Base-by-base conservation (phyloP, 2,113 vertebrate species). In the Periophthalmus modestus region DNA sequence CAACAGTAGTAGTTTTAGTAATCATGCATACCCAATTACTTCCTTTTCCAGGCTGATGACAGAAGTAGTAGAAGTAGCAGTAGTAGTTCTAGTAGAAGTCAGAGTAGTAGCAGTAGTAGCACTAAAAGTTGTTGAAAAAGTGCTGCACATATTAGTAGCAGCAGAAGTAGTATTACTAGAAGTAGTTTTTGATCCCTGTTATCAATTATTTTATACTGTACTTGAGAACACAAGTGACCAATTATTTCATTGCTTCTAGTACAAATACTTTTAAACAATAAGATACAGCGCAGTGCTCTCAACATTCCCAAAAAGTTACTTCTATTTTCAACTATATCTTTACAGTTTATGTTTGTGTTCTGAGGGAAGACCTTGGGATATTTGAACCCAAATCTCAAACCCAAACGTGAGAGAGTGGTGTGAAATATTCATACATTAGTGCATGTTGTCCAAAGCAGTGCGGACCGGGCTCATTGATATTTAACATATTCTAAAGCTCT, bases 401-500 rank as follows among this genome's bases (percentile, higher is more conserved):
- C 59, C 59, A 34, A 62, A 62, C 16, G 59, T 62, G 59, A 33
- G 59, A 7, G 24, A 62, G 23, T 9, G 13, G 28, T 28, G 2
- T 62, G 59, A 62, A 62, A 62, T 34, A 62, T 62, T 62, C 59
- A 62, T 62, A 62, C 28, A 62, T 62, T 62, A 62, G 24, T 34
- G 23, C 28, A 18, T 15, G 15, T 16, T 34, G 14, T 62, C 14
- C 28, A 66, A 66, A 66, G 39, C 63, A 21, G 39, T 21, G 36
- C 36, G 13, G 59, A 34, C 62, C 43, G 62, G 21, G 43, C 54
- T 21, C 36, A 34, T 39, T 66, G 39, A 68, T 47, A 36, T 62
- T 71, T 63, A 57, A 68, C 54, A 66, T 46, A 66, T 66, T 66
- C 18, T 66, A 39, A 66, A 43, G 21, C 11, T 55, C 48, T 23